phyloP scores from a whole-genome alignment of 92 coral and sea anemone genomes.

The Bergia sp. region DNA sequence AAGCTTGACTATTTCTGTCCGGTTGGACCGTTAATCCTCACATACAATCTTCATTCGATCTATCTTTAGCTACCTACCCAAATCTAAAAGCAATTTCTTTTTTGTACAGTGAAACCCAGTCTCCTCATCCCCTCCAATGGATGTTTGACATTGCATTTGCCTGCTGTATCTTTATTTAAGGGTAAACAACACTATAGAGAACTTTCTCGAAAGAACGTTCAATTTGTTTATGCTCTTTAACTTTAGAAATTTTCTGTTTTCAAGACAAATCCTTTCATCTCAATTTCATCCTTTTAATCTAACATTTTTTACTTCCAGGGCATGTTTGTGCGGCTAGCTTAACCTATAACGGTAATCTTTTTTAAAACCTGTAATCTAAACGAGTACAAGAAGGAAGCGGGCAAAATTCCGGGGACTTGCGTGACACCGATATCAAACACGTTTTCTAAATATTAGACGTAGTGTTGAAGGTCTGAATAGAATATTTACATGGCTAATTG shows the following conservation, averaged over 20 bases:
- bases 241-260: background rate
- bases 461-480: background rate
- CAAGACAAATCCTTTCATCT: background rate
- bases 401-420: background rate
- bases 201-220: background rate
- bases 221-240: background rate
- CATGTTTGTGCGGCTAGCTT: background rate
- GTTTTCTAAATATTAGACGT: background rate
- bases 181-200: too few relatives aligned
- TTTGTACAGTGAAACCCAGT: too few relatives aligned
- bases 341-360: background rate
- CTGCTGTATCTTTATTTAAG: too few relatives aligned
- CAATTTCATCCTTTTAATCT: background rate
- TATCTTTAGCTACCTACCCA: too few relatives aligned
- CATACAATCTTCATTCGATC: too few relatives aligned
- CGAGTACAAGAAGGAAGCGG: background rate
- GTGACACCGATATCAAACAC: background rate
- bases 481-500: too few relatives aligned
- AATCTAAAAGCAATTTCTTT: too few relatives aligned
- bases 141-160: too few relatives aligned
- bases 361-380: background rate
- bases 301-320: background rate
- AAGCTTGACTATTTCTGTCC: too few relatives aligned
- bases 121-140: too few relatives aligned
- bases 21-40: too few relatives aligned